Evolutionary conservation across 2,113 vertebrate genomes (phyloP).

Genomic region (Ondatra zibethicus): DNA sequence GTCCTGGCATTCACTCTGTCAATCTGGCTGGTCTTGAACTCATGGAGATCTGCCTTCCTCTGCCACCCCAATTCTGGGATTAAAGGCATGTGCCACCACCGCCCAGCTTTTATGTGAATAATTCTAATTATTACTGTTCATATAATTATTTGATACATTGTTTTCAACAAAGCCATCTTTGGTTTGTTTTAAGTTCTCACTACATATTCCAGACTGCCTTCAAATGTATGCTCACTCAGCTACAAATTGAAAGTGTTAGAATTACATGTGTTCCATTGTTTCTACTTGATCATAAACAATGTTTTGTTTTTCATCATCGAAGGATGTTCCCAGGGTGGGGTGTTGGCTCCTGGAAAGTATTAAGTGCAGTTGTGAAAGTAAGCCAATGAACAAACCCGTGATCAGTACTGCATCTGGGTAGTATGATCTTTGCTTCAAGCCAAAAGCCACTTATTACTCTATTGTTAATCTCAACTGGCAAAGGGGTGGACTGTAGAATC

Average conservation of each 20-base stretch:
- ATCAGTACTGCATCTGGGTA: not conserved
- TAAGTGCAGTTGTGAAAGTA: not conserved
- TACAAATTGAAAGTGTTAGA: not conserved
- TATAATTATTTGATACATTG: not conserved
- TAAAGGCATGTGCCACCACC: no score
- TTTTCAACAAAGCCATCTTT: not conserved
- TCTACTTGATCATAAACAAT: not conserved
- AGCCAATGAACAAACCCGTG: not conserved
- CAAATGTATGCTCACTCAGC: not conserved
- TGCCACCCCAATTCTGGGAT: no score
- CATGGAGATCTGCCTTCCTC: no score
- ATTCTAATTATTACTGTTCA: not conserved
- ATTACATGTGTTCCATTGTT: not conserved
- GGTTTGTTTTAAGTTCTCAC: not conserved
- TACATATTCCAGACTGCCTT: not conserved
- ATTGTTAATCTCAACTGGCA: not conserved
- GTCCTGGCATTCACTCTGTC: no score
- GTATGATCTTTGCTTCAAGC: not conserved
- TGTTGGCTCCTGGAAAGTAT: not conserved
- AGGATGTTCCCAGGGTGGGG: not conserved
- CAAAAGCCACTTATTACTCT: not conserved
- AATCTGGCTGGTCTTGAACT: no score
- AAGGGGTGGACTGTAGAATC: not conserved
- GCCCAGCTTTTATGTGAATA: not conserved
- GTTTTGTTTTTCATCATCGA: not conserved